phyloP scores from a whole-genome alignment of 2,797 vertebrate species.

The Nyctalus aviator region DNA sequence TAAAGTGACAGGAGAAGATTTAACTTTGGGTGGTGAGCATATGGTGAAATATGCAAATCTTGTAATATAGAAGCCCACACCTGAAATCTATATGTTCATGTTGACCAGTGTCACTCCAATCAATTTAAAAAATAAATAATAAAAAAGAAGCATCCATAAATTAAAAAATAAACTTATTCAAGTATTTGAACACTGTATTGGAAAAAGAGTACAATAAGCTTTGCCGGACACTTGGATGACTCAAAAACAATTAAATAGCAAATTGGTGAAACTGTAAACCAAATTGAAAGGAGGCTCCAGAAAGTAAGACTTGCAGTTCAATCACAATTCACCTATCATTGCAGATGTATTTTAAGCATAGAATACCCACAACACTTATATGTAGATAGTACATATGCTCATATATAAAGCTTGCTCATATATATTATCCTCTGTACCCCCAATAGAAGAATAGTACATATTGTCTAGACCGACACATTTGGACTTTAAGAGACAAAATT shows the following conservation, averaged over 20 bases:
- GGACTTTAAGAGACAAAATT: background rate
- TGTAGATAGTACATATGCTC: background rate
- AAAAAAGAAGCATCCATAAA: too few species aligned
- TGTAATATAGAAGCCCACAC: too few species aligned
- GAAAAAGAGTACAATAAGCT: conserved; percentile 20
- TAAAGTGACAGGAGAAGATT: too few species aligned
- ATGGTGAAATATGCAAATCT: too few species aligned
- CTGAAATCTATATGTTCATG: too few species aligned
- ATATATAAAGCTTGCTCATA: background rate
- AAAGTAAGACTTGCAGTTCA: background rate
- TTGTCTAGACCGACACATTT: background rate
- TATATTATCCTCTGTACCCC: background rate
- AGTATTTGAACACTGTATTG: background rate
- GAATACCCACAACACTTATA: background rate
- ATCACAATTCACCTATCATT: background rate
- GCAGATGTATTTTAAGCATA: background rate
- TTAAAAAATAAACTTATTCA: background rate
- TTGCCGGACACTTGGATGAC: background rate
- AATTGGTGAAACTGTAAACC: conserved; percentile 32
- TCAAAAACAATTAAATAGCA: conserved; percentile 53
- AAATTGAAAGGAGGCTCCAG: conserved; percentile 31
- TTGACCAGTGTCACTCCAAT: too few species aligned
- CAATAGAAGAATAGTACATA: conserved; percentile 5
- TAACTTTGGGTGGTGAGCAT: too few species aligned
- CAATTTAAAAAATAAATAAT: too few species aligned